Percentiles rank a stretch among this genome's conserved stretches.
Evolutionary conservation across 2,888 invertebrate genomes (phyloP).

Genomic region (Drosophila borealis): DNA sequence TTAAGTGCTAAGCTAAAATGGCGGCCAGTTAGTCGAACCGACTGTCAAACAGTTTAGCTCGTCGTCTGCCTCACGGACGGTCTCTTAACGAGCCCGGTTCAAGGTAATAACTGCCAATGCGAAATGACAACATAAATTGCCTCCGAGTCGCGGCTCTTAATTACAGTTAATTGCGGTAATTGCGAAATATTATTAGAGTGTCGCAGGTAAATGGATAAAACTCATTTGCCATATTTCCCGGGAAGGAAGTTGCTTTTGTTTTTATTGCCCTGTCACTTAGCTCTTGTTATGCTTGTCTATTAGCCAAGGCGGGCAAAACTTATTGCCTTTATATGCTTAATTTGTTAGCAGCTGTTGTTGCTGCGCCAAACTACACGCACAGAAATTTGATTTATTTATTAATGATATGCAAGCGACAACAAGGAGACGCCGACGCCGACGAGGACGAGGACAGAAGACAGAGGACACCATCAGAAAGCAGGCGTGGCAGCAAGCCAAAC

Average conservation of each 20-base stretch:
- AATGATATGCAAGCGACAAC: conserved; percentile 77
- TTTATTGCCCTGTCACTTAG: conserved; percentile 39
- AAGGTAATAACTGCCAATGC: conserved; percentile 56
- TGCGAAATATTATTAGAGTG: conserved; percentile 77
- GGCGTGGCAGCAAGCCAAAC: conserved; percentile 4
- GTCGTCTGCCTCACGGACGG: background rate
- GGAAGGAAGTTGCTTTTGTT: conserved; percentile 14
- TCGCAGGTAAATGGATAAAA: conserved; percentile 71
- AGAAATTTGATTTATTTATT: conserved; percentile 82
- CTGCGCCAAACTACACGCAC: conserved; percentile 60
- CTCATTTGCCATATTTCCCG: conserved; percentile 40
- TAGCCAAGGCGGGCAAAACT: conserved; percentile 58
- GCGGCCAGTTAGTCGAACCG: background rate
- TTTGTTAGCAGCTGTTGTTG: conserved; percentile 64
- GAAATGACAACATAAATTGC: conserved; percentile 64
- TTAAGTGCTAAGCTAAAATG: conserved; percentile 51
- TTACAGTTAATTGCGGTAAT: conserved; percentile 82
- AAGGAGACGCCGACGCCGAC: conserved; percentile 31
- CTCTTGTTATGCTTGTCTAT: conserved; percentile 65
- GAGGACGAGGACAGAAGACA: background rate
- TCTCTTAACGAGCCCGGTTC: conserved; percentile 23
- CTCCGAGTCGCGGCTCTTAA: conserved; percentile 62
- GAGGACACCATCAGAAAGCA: conserved; percentile 19
- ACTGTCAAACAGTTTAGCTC: background rate
- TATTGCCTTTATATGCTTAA: conserved; percentile 74